Percentiles rank a stretch among this genome's conserved stretches.
Evolutionary conservation across 2,113 vertebrate genomes (phyloP).

Genomic region (Corythoichthys intestinalis): DNA sequence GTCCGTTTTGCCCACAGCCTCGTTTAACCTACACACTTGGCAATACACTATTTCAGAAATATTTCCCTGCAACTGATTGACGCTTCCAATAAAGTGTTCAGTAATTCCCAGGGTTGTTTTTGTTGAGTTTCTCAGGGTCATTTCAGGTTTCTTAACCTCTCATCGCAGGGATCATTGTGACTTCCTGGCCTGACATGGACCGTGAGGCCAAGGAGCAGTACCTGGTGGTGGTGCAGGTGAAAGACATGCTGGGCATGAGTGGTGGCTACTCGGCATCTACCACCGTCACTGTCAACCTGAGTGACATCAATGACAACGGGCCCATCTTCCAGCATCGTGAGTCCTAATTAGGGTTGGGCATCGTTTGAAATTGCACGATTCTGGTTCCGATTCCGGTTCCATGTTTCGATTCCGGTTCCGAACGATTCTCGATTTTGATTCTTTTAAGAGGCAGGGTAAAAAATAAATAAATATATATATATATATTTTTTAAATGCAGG

Average conservation of each 20-base stretch:
- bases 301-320: conserved; percentile 92
- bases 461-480: conserved; percentile 10
- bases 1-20: conserved; percentile 9
- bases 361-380: too few species aligned
- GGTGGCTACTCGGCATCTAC: conserved; percentile 83
- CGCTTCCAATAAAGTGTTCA: neutral
- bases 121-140: neutral
- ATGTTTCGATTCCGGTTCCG: too few species aligned
- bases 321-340: conserved; percentile 90
- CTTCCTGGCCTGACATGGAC: conserved; percentile 83
- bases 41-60: neutral
- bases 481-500: too few species aligned
- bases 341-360: conserved; percentile 42
- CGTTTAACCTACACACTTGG: conserved; percentile 3
- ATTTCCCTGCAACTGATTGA: neutral
- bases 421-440: too few species aligned
- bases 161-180: conserved; percentile 82
- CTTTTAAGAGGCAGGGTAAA: neutral
- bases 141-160: neutral
- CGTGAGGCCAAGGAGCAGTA: conserved; percentile 86
- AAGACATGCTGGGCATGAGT: conserved; percentile 85
- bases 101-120: neutral
- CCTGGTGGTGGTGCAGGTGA: conserved; percentile 87
- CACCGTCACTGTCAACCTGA: conserved; percentile 85
- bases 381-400: too few species aligned